Percentiles rank a stretch among this genome's conserved stretches.
These are phyloP conservation scores for Athetis lepigone DNA, from an alignment of 2,888 invertebrate species.

Conservation along the genomic window DNA sequence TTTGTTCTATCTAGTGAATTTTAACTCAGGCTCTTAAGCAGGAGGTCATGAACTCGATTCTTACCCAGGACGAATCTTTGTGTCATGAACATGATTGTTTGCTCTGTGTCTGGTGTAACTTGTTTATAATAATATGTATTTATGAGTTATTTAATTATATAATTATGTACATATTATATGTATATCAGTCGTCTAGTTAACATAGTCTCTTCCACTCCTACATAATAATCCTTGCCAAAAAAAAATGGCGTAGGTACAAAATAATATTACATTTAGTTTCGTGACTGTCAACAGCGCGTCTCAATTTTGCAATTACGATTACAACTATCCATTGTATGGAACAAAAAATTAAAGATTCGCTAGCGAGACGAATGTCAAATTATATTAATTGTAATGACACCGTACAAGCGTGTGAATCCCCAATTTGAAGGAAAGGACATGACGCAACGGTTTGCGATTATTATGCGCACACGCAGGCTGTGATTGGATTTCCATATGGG, in stretches of 20 bases:
- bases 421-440: constrained; percentile 60
- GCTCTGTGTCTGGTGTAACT: too few species aligned
- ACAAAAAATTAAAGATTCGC: constrained; percentile 57
- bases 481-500: constrained; percentile 4
- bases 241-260: background rate
- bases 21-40: too few species aligned
- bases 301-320: constrained; percentile 56
- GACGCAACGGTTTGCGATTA: constrained; percentile 57
- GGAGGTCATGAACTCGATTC: too few species aligned
- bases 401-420: constrained; percentile 60
- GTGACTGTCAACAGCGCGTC: constrained; percentile 52
- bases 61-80: too few species aligned
- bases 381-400: constrained; percentile 66
- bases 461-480: constrained; percentile 51
- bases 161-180: too few species aligned
- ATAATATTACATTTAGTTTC: constrained; percentile 20
- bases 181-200: too few species aligned
- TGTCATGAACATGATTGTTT: too few species aligned
- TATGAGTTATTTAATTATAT: too few species aligned
- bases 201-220: too few species aligned
- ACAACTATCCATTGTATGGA: constrained; percentile 49
- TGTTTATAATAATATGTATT: too few species aligned
- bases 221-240: background rate
- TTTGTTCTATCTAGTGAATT: too few species aligned
- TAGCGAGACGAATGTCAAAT: constrained; percentile 64